Percentiles rank a stretch among this genome's conserved stretches.
phyloP scores from a whole-genome alignment of 2,888 invertebrate species.

The Drosophila lacicola region DNA sequence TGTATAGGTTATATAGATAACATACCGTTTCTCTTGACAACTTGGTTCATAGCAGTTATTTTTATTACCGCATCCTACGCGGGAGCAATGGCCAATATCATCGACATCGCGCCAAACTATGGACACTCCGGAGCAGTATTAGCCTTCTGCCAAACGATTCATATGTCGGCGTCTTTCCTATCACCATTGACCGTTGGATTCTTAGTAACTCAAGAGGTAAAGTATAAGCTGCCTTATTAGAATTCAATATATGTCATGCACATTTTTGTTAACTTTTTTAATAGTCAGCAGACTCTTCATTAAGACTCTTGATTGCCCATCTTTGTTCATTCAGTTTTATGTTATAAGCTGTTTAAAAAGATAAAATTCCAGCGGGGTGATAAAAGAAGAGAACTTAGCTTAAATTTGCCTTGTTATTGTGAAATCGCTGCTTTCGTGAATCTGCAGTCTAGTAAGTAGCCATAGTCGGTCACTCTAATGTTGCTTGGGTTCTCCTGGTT shows the following conservation, averaged over 20 bases:
- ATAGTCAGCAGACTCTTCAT: too few species aligned
- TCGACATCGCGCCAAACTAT: constrained; percentile 92
- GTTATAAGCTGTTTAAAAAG: too few species aligned
- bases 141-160: constrained; percentile 91
- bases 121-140: constrained; percentile 88
- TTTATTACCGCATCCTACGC: constrained; percentile 90
- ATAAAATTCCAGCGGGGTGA: too few species aligned
- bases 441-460: too few species aligned
- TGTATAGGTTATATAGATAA: constrained; percentile 89
- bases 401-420: too few species aligned
- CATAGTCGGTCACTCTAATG: too few species aligned
- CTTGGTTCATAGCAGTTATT: constrained; percentile 90
- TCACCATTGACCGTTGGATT: constrained; percentile 89
- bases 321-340: too few species aligned
- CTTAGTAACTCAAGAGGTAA: constrained; percentile 87
- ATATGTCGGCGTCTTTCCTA: constrained; percentile 90
- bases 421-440: too few species aligned
- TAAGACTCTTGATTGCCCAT: too few species aligned
- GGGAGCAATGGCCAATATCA: constrained; percentile 91
- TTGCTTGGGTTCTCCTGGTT: too few species aligned
- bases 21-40: constrained; percentile 86
- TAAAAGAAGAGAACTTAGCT: too few species aligned
- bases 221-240: constrained; percentile 48
- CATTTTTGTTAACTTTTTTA: too few species aligned
- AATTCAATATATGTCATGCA: neutral